Base-by-base conservation (phyloP, 2,797 vertebrate species). In the Holocentrus rufus region DNA sequence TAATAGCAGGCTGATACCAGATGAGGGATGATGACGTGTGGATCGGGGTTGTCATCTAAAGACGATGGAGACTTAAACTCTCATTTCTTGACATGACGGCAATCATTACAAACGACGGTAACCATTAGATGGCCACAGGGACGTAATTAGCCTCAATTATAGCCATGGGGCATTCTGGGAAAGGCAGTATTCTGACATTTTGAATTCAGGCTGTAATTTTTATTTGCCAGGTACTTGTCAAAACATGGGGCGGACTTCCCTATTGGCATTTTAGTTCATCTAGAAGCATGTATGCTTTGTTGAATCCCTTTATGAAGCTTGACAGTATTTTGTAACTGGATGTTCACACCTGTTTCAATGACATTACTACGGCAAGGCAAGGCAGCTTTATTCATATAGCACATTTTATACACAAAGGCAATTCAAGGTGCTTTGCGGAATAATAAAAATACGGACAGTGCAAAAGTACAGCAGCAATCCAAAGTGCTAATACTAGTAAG, bases 1-100 rank as follows among this genome's bases (percentile, higher is more conserved):
- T 50, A 54, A 55, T n/a, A 46, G 50, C 59, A 31, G 52, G 23
- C 58, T 53, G 68, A n/a, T 44, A 55, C 4, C 58, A 72, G 60
- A 56, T 56, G 69, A 63, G 46, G 42, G 2, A 7, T 52, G 25
- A 50, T 53, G 55, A 54, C 15, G 34, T 34, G 34, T 54, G 47
- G 15, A 53, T 15, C 6, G 46, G 49, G 57, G 47, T 46, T 54
- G 18, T 53, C 23, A 58, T 39, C 11, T 18, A 18, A 14, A 56
- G 27, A 63, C 49, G 44, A 54, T 25, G 64, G 50, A 65, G 15
- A 55, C 15, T 8, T 14, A 30, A 27, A 10, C 60, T 56, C 30
- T 20, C 56, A 46, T 34, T 67, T 36, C 13, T 36, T 17, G 5
- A 54, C 54, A 62, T 52, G 17, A 47, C 10, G 36, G 49, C 15